Conservation (phyloP, 2,888 invertebrate genomes). For the Drosophila subquinaria region DNA sequence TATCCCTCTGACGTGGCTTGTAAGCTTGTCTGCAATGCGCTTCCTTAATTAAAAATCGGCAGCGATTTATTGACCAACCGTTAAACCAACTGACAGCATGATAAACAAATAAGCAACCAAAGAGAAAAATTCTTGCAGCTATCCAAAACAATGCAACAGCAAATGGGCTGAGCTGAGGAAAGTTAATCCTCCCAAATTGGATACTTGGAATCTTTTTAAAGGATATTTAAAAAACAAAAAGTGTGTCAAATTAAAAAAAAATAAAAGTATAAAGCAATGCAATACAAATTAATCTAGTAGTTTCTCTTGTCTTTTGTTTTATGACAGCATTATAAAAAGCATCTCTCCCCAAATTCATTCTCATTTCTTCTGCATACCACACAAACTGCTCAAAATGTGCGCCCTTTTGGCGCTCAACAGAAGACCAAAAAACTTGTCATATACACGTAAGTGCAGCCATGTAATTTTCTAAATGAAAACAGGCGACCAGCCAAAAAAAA, state of each 20-base stretch:
- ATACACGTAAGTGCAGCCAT: conserved; percentile 46
- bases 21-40: conserved; percentile 59
- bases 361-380: background rate
- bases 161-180: background rate
- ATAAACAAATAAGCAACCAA: conserved; percentile 45
- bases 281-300: background rate
- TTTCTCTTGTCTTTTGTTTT: conserved; percentile 22
- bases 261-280: background rate
- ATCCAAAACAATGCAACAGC: conserved; percentile 7
- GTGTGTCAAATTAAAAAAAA: too few relatives aligned
- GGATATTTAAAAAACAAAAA: background rate
- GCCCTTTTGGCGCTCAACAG: conserved; percentile 34
- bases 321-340: conserved; percentile 2
- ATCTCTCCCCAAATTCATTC: conserved; percentile 11
- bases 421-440: conserved; percentile 46
- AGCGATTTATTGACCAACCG: conserved; percentile 60
- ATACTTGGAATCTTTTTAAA: background rate
- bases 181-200: background rate
- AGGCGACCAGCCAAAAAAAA: conserved; percentile 31
- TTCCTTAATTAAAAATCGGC: conserved; percentile 70
- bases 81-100: conserved; percentile 65
- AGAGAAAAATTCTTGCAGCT: background rate
- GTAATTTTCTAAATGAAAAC: conserved; percentile 68
- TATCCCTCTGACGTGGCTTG: conserved; percentile 55
- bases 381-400: conserved; percentile 27